Evolutionary conservation across 2,113 vertebrate genomes (phyloP).

Genomic region (Takifugu bimaculatus): DNA sequence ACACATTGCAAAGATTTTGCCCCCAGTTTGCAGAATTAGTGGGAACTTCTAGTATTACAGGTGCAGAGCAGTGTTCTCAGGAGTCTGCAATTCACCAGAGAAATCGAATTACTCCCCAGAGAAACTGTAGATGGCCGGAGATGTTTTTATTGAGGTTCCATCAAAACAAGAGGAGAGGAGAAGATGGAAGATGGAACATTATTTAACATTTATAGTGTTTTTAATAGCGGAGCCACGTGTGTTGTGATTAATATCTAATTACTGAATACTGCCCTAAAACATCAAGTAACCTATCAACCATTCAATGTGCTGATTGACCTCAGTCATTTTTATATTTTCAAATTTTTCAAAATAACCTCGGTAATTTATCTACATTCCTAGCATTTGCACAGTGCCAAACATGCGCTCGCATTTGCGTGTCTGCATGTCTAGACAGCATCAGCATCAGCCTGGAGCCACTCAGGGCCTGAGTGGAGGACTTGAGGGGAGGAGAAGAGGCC

Average conservation of each 20-base stretch:
- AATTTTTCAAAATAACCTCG: not conserved
- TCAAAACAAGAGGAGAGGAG: conserved; percentile 21
- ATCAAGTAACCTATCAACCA: too few species aligned
- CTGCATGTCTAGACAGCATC: too few species aligned
- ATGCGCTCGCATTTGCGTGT: not conserved
- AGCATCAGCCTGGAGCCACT: too few species aligned
- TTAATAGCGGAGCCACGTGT: too few species aligned
- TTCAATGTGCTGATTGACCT: too few species aligned
- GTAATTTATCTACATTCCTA: not conserved
- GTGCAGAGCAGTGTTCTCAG: conserved; percentile 44
- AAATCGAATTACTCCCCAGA: conserved; percentile 51
- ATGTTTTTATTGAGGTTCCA: conserved; percentile 15
- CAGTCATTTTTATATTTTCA: not conserved
- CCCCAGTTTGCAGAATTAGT: conserved; percentile 42
- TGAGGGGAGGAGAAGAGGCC: too few species aligned
- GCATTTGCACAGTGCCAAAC: not conserved
- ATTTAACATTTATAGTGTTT: too few species aligned
- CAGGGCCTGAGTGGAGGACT: too few species aligned
- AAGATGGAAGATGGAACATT: not conserved
- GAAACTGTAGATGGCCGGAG: conserved; percentile 37
- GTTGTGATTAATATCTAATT: too few species aligned
- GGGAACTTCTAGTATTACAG: conserved; percentile 48
- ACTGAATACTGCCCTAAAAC: too few species aligned
- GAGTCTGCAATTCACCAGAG: conserved; percentile 53
- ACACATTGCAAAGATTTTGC: conserved; percentile 32